A percentile compares a stretch with the other conserved stretches of the same genome.
Conservation (phyloP, 2,797 vertebrate genomes). For the Chloroceryle inda region DNA sequence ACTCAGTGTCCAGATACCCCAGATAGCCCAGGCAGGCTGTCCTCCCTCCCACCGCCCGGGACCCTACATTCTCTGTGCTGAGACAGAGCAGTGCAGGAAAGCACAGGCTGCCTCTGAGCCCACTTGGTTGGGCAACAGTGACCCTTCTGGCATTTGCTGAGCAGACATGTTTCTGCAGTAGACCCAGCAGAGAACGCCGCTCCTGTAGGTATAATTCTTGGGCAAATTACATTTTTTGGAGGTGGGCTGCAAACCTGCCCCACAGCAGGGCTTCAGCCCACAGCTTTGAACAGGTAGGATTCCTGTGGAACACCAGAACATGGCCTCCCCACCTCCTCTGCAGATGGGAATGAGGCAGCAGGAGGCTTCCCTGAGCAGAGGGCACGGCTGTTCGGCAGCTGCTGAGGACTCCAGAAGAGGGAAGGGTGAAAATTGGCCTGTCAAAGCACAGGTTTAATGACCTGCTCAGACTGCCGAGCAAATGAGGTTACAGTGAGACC, state of each 20-base stretch:
- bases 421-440: background rate
- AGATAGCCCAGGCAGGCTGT: background rate
- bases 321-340: background rate
- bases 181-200: background rate
- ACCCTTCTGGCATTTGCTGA: background rate
- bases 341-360: background rate
- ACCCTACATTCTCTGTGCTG: background rate
- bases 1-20: rapidly evolving
- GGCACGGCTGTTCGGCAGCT: background rate
- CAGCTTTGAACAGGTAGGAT: background rate
- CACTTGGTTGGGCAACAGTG: background rate
- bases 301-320: background rate
- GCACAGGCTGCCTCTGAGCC: background rate
- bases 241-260: background rate
- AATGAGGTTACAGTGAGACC: background rate
- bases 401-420: background rate
- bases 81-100: background rate
- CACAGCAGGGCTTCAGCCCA: background rate
- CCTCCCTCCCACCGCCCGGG: rapidly evolving
- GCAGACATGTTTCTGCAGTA: background rate
- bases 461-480: background rate
- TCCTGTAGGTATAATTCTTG: background rate
- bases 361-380: background rate
- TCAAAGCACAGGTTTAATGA: background rate
- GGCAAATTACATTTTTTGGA: background rate